Evolutionary conservation across 2,888 invertebrate species (phyloP), one percentile per base, ranked within the genome.

Genomic region (Sepioteuthis lessoniana): DNA sequence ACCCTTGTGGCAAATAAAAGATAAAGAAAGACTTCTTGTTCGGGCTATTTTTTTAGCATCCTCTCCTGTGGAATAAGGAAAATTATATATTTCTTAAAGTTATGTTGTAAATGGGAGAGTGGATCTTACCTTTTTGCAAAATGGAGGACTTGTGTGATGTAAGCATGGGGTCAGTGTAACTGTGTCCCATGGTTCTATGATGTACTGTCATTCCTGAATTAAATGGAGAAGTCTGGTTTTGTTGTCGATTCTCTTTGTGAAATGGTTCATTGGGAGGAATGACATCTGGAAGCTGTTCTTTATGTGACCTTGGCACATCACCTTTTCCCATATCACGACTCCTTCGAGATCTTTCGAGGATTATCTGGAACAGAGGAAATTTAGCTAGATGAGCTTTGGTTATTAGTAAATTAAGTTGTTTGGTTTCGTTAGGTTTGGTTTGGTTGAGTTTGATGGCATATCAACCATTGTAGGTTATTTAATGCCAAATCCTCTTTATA

Each of bases 221-320:
- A 13, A 76, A 76, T 8, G n/a, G n/a, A 76, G 76, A 76, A n/a
- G 0, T n/a, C 35, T 76, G 76, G 76, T 3, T 76, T 76, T 76
- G 76, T 76, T 76, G 76, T 35, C 76, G 10, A 90, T 94, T 95
- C 91, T 96, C 95, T 94, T 95, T 95, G 90, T 95, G 95, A 7
- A 94, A 90, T 5, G 96, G 96, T 93, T 96, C 96, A 91, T 95
- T 95, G 31, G 96, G 95, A 7, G 95, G 96, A 60, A 94, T 95
- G 38, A 94, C 94, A 37, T 95, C 95, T 16, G 91, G 91, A 46
- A 91, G 91, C 16, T 38, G 42, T 37, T 42, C 38, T 91, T 91
- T 91, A n/a, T n/a, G n/a, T 13, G n/a, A 76, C n/a, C n/a, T n/a
- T 35, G n/a, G n/a, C 0, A n/a, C 76, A 35, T 76, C n/a, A 13